Base-by-base conservation (phyloP, 2,113 vertebrate genomes). In the Aythya baeri region DNA sequence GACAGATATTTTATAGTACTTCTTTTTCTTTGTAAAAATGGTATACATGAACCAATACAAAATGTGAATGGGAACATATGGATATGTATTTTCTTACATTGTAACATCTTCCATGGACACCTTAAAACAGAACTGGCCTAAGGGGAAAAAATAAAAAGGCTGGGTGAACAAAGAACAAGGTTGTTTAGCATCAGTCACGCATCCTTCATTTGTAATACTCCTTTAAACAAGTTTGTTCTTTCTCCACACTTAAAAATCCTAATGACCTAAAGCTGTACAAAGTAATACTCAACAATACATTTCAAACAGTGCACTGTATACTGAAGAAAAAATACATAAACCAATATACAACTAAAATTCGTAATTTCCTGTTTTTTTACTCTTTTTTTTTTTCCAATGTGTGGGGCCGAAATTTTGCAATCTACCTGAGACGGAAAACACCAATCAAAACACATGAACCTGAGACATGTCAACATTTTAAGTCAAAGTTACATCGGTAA, bases 351-450 rank as follows among this genome's bases (percentile, higher is more conserved):
- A 98, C 98, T 98, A 97, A 98, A 98, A 97, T 92, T 96, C 84
- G 15, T 91, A 96, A 97, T 97, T 96, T 97, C 97, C 97, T 97
- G 96, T 32, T 91, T 91, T 78, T 97, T 36, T 23, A 23, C 23
- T 32, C 2, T 4, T 46, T 63, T 70, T 34, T 94, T 27, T 95
- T 91, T 94, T 97, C 97, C 97, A 98, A 98, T 98, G 97, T 16
- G 97, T 97, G 98, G 98, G 98, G 98, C 98, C 97, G 91, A 98
- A 97, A 97, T 97, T 96, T 98, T 95, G 98, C 98, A 89, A 98
- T 98, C 98, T 98, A 98, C 98, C 98, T 98, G 98, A 98, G 98
- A 98, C 98, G 96, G 98, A 98, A 98, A 98, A 98, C 97, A 98
- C 98, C 98, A 98, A 97, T 98, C 97, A 85, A 97, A 98, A 98